A percentile compares a stretch with the other conserved stretches of the same genome.
Conservation (phyloP, 2,113 vertebrate species). For the Corythornis madagascariensis region DNA sequence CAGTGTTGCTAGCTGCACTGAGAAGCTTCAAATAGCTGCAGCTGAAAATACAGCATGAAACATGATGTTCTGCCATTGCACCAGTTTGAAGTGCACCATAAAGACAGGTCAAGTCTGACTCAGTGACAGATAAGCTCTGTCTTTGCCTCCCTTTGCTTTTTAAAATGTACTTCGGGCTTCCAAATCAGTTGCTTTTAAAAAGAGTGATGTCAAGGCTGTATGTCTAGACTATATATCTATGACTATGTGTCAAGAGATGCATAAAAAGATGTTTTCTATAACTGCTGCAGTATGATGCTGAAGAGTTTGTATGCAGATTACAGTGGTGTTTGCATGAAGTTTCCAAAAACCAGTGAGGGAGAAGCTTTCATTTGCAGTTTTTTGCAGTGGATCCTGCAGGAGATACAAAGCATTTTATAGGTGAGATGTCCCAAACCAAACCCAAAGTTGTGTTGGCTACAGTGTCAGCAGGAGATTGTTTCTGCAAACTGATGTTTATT, state of each 20-base stretch:
- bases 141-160: neutral
- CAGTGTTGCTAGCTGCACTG: neutral
- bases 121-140: neutral
- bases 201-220: neutral
- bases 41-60: neutral
- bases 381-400: neutral
- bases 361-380: neutral
- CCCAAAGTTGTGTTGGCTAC: neutral
- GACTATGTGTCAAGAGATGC: neutral
- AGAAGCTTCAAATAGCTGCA: neutral
- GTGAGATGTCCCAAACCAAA: neutral
- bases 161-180: neutral
- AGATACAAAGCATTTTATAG: neutral
- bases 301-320: neutral
- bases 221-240: neutral
- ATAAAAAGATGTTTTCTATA: neutral
- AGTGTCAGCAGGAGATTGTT: neutral
- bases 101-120: neutral
- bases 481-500: neutral
- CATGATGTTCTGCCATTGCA: neutral
- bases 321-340: neutral
- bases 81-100: neutral
- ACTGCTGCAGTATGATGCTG: neutral
- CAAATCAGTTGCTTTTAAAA: neutral
- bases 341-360: neutral